Base-by-base conservation (phyloP, 2,113 vertebrate genomes). In the Paralichthys olivaceus region DNA sequence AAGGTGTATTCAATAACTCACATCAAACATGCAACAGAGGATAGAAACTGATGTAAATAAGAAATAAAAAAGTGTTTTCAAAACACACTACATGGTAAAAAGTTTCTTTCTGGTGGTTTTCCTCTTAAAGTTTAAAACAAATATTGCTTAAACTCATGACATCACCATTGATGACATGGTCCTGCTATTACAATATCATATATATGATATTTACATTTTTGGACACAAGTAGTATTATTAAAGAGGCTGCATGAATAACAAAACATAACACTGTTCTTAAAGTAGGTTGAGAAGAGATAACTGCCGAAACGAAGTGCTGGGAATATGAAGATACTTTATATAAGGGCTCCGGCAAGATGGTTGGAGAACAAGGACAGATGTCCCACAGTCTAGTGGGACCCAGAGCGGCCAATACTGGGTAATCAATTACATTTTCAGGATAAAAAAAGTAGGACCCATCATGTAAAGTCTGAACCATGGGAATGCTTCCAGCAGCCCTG, bases 391-490 rank as follows among this genome's bases (percentile, higher is more conserved):
- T 55, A 57, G 9, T 22, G 78, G 76, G 79, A 80, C 49, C n/a
- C 7, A 64, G 56, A 79, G 40, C 20, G 19, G 12, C 40, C 72
- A 76, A 26, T 80, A 72, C 23, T 68, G 69, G 22, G 66, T 81
- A 72, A 89, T 90, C 72, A 81, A 80, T 87, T 86, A 86, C 47
- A 81, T 59, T 72, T 77, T 13, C 32, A 67, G 25, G 12, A 11
- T 28, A 28, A 61, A 57, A 74, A 83, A 88, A 74, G 49, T 61
- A 45, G 70, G 61, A 22, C 51, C 34, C 56, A 64, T 80, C 75
- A 60, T 81, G 64, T 67, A 53, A 79, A 79, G 61, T 74, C 60
- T 59, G 65, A 62, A 22, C 49, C 61, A 49, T 51, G 69, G 76
- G 66, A 59, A 82, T 74, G 69, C 68, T 56, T 73, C 49, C 45